Base-by-base conservation (phyloP, 2,113 vertebrate genomes). In the Macquaria ambigua region DNA sequence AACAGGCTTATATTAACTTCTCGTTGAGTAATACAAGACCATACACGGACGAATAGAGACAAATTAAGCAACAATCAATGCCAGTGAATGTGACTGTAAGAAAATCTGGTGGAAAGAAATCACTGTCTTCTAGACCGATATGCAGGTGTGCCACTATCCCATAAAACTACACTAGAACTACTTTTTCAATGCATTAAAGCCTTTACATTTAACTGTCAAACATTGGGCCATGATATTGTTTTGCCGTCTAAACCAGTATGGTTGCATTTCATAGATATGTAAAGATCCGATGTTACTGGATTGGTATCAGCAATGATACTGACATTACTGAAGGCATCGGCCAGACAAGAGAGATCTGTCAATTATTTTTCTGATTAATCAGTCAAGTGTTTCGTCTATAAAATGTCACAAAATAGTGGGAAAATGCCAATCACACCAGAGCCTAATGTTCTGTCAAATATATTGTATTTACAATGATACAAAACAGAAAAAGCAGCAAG, bases 201-300 rank as follows among this genome's bases (percentile, higher is more conserved):
- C 9, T 37, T 25, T 11, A 31, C 1, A 16, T 31, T 37, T 21
- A 50, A 48, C 0, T 66, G n/a, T 37, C 9, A 79, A 77, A 58
- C 9, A 16, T 7, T 31, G 0, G n/a, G n/a, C 21, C 0, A 6
- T 61, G n/a, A 8, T 11, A 12, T n/a, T 37, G 9, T 23, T 55
- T 70, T n/a, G 58, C 7, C 7, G 3, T 14, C 14, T 1, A 37
- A 83, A 81, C 79, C 46, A 39, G 83, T 46, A 23, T 21, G 53
- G 31, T 48, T 25, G 48, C 75, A 91, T 77, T 90, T 68, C 72
- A 52, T 52, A 34, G 3, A 34, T 34, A 34, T 34, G 34, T 34
- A 34, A 3, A 34, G 34, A 34, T 34, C 34, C 34, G 34, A 34
- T 34, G 34, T 34, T 31, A 34, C 34, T 34, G 4, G 34, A 34